Base-by-base conservation (phyloP, 2,113 vertebrate species). In the Aegypius monachus region DNA sequence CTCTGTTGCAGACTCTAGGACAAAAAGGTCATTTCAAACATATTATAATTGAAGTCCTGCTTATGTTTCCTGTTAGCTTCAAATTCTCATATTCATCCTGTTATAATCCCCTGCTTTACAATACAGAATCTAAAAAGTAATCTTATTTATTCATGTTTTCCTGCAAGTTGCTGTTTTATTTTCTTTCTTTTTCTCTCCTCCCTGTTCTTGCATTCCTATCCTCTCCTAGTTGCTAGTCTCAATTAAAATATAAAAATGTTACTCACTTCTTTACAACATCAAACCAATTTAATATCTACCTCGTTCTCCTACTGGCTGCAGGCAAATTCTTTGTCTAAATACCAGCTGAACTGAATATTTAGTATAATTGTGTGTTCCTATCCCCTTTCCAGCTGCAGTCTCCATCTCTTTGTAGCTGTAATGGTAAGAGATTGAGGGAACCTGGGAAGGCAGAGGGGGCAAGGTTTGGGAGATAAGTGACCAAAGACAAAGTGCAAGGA, bases 191-290 rank as follows among this genome's bases (percentile, higher is more conserved):
- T 71, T 50, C 45, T 84, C 19, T 92, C 29, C 19, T 82, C 15
- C 22, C 25, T 71, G 3, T 17, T 91, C 20, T 84, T 67, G 16
- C 20, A 48, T 88, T 81, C 40, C 26, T 65, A 62, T 67, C 27
- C 36, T 81, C 56, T 88, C 31, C 12, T 65, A 73, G 75, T 71
- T 90, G 20, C 23, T 88, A 93, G 19, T 71, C 45, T 71, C 66
- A 97, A 95, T 97, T 95, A 90, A 96, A 91, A 81, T 78, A 93
- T 84, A 92, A 90, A 96, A 93, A 81, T 75, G 32, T 94, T 87
- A 86, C 47, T 93, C 55, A 72, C 15, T 93, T 81, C 71, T 81
- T 91, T 89, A 84, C 19, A 86, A 58, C 61, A 93, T 84, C 58
- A 89, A 84, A 72, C 26, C 56, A 94, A 75, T 75, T 93, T 95